Base-by-base conservation (phyloP, 2,797 vertebrate species). In the Iguana delicatissima region DNA sequence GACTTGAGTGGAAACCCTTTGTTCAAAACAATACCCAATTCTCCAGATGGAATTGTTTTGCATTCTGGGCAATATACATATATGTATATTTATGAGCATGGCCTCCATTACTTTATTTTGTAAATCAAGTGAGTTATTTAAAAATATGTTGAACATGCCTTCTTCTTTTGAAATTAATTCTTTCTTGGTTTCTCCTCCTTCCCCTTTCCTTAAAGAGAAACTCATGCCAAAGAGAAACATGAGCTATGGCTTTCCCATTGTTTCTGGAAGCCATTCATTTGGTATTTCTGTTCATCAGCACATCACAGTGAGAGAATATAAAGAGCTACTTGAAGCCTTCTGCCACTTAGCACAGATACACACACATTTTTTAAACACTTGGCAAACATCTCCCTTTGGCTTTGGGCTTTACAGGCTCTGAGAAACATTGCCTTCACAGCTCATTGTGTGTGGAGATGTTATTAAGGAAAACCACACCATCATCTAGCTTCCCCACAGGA, bases 191-290 rank as follows among this genome's bases (percentile, higher is more conserved):
- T 50, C 86, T 77, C 89, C 72, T 64, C 50, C 6, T 73, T 74
- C 52, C 22, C 93, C 64, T n/a, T 18, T 80, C 87, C 6, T 90
- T 92, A 89, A 93, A 86, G 86, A 95, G 94, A 95, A 95, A 93
- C 86, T 94, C 89, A 92, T 85, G 93, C 91, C 94, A 91, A 96
- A 92, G 85, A 93, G 93, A 89, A 93, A 94, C 64, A 85, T 91
- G 92, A 92, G 57, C 86, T 90, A 92, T 72, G 86, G 74, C 85
- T 80, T 93, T 88, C 89, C 89, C 94, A 94, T 95, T 90, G 84
- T 93, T 96, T 96, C 96, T 96, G 96, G 96, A 96, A 96, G 90
- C 93, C 94, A 96, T 96, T 96, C 96, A 95, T 96, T 96, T 96
- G 93, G 94, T 95, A 96, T 96, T 96, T 96, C 92, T 93, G 95